A percentile compares a stretch with the other conserved stretches of the same genome.
These are phyloP conservation scores for Phyllotreta striolata DNA, from an alignment of 2,888 invertebrate species.

Conservation along the genomic window DNA sequence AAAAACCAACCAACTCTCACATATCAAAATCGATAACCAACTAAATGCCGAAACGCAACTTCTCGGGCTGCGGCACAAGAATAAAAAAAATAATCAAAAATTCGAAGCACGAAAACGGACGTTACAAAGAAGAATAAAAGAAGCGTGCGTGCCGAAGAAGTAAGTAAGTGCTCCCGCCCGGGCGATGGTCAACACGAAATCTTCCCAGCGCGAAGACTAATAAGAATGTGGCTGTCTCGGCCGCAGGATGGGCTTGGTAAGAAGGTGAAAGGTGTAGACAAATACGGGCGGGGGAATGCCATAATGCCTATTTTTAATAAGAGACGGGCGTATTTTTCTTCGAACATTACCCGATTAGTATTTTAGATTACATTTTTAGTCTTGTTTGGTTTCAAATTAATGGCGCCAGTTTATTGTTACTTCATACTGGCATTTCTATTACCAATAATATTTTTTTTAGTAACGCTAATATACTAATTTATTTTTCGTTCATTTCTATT, in stretches of 20 bases:
- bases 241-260: conserved; percentile 46
- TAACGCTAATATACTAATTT: too few species aligned
- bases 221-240: conserved; percentile 37
- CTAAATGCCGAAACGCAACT: conserved; percentile 35
- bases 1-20: conserved; percentile 42
- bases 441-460: too few species aligned
- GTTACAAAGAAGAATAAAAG: conserved; percentile 22
- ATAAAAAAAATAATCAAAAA: conserved; percentile 36
- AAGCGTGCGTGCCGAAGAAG: conserved; percentile 26
- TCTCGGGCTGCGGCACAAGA: conserved; percentile 33
- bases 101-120: conserved; percentile 37
- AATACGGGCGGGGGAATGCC: conserved; percentile 43
- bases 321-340: too few species aligned
- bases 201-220: conserved; percentile 41
- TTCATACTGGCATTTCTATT: too few species aligned
- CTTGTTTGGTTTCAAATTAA: too few species aligned
- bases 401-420: too few species aligned
- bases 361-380: conserved; percentile 6
- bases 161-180: conserved; percentile 20
- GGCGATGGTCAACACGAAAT: conserved; percentile 30
- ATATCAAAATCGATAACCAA: conserved; percentile 37
- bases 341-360: not conserved
- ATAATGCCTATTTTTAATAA: conserved; percentile 36
- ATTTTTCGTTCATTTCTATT: too few species aligned
- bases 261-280: conserved; percentile 48